Base-by-base conservation (phyloP, 2,797 vertebrate species). In the Lerista edwardsae region DNA sequence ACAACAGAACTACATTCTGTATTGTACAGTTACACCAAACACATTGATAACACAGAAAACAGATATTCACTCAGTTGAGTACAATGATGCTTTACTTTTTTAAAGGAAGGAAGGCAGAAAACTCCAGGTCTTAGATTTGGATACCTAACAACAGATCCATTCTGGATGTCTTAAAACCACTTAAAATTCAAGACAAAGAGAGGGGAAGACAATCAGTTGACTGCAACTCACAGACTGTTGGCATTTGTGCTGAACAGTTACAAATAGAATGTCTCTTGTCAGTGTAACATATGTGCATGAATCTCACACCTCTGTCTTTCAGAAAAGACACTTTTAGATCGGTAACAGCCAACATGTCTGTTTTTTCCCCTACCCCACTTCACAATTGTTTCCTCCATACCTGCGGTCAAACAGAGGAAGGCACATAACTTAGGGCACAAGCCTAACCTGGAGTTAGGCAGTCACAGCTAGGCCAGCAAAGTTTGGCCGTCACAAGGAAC, bases 251-350 rank as follows among this genome's bases (percentile, higher is more conserved):
- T 87, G 76, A 90, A n/a, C 4, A 65, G 85, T 80, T 61, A 72
- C 85, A 89, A 89, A 86, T 84, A 87, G 80, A 91, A 67, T 83
- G 44, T 72, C 68, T 89, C 75, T 87, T 90, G 82, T 78, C 83
- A 81, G 10, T 88, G 86, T 69, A 88, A 84, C 90, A 83, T 82
- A 87, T 77, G 89, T 0, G 0, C 80, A 77, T 74, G 77, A 89
- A 77, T 81, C 79, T 88, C 90, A 79, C 80, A 85, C 75, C 82
- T 89, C 87, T 75, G 75, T 3, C 82, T 88, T 90, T 86, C n/a
- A 93, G 80, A 87, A 87, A 71, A 92, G 81, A 65, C 84, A 80
- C 62, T 57, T 78, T 77, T 86, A 41, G 81, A 83, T 84, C 83
- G 88, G 71, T 88, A 89, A 84, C 64, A 91, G 82, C 64, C 88